Evolutionary conservation across 2,888 invertebrate genomes (phyloP).

Genomic region (Campoplex nolae): DNA sequence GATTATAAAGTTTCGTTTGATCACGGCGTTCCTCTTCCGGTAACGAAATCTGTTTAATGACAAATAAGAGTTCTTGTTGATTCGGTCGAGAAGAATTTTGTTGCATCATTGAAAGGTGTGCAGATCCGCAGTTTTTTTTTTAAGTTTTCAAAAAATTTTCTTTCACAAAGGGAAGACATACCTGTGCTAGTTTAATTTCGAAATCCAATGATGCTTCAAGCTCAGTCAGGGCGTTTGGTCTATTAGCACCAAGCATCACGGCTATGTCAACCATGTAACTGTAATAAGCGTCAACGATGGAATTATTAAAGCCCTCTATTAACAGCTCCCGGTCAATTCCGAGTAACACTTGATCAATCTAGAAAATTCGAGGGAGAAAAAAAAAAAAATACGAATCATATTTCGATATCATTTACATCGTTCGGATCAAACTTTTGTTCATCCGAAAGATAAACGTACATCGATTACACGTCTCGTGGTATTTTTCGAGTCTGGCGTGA

Average conservation of each 20-base stretch:
- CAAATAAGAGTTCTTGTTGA: not conserved
- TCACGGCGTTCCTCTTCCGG: not conserved
- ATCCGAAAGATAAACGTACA: slow-evolving; percentile 86
- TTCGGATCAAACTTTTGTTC: not conserved
- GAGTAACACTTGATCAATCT: slow-evolving; percentile 95
- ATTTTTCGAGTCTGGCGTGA: slow-evolving; percentile 84
- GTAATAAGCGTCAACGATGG: not conserved
- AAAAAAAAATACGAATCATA: not conserved
- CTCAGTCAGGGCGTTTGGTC: not conserved
- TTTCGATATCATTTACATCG: not conserved
- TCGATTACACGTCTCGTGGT: slow-evolving; percentile 93
- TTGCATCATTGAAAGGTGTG: not conserved
- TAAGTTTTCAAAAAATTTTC: no score
- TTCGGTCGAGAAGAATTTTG: not conserved
- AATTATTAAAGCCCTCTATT: not conserved
- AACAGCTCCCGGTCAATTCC: slow-evolving; percentile 88
- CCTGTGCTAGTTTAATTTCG: not conserved
- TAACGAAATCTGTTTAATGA: not conserved
- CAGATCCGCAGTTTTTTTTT: no score
- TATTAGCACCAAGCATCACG: not conserved
- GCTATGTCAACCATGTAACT: slow-evolving; percentile 4
- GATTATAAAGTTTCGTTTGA: not conserved
- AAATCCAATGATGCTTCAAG: not conserved
- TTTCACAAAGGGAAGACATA: not conserved
- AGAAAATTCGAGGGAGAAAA: slow-evolving; percentile 67